Evolutionary conservation across 2,888 invertebrate species (phyloP), one percentile per base, ranked within the genome.

Genomic region (Lithosia quadra): DNA sequence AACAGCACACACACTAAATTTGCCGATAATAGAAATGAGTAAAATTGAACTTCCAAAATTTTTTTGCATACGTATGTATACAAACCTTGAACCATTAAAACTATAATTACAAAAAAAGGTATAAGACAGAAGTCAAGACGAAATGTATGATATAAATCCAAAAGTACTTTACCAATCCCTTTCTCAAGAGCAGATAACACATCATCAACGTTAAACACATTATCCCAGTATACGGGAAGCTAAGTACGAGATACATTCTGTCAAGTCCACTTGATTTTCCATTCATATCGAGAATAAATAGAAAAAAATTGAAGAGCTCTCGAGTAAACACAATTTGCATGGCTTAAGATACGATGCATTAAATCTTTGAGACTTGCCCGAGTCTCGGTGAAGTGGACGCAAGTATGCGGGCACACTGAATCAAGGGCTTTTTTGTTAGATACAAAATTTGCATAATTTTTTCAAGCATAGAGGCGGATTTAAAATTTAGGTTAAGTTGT

Each of bases 361-460:
- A 74, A 76, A 73, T 77, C 72, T 79, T 74, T 72, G 71, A 79
- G 70, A 69, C 70, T 81, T 76, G 71, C 33, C 57, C 21, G 65
- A 71, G n/a, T 74, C 73, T 69, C 72, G 28, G 34, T 75, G 63
- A 58, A 83, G 82, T 75, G 78, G 72, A 43, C 65, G 43, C 53
- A 68, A 92, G 90, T 84, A 92, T 92, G 88, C 92, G 92, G 92
- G 92, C 58, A 61, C 18, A 67, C 57, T 64, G 70, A 65, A 63
- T 72, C 77, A 79, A 84, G 77, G 71, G 72, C 74, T 74, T 79
- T 80, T 84, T 86, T 76, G 81, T 83, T 82, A 75, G 79, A 82
- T 80, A 80, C 58, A 71, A 68, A 75, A 83, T 90, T 90, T 88
- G 88, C 90, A 88, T 88, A 78, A 70, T 79, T 78, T 80, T 78